These are phyloP conservation scores for Onychomys arenicola DNA, from an alignment of 2,797 vertebrate genomes.

Conservation along the genomic window DNA sequence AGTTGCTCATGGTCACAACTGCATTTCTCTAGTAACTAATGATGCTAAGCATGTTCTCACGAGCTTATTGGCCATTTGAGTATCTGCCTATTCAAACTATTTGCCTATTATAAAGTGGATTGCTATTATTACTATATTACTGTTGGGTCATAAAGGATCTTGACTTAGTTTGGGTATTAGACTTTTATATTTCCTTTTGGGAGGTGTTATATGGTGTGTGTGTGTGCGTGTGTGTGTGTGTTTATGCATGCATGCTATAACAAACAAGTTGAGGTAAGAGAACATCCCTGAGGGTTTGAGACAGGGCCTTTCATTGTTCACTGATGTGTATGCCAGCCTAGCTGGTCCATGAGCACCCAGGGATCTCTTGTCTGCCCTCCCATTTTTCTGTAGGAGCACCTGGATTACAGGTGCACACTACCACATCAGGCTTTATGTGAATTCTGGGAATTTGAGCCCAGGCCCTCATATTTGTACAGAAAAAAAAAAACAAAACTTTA, in stretches of 20 bases:
- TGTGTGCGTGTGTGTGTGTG: neutral
- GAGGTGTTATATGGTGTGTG: neutral
- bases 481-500: neutral
- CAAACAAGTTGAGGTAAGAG: neutral
- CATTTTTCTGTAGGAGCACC: neutral
- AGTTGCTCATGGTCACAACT: neutral
- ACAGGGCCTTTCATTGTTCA: neutral
- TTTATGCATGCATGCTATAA: neutral
- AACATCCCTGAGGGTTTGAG: neutral
- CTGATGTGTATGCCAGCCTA: neutral
- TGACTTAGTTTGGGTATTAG: neutral
- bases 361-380: neutral
- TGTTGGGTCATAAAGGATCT: neutral
- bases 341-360: no score
- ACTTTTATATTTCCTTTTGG: neutral
- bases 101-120: neutral
- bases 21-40: neutral
- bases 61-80: neutral
- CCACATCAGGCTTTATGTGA: neutral
- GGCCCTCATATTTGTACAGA: neutral
- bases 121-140: neutral
- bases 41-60: neutral
- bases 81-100: neutral
- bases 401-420: no score
- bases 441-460: neutral